phyloP scores from a whole-genome alignment of 2,888 invertebrate genomes.

The Arenicola marina region DNA sequence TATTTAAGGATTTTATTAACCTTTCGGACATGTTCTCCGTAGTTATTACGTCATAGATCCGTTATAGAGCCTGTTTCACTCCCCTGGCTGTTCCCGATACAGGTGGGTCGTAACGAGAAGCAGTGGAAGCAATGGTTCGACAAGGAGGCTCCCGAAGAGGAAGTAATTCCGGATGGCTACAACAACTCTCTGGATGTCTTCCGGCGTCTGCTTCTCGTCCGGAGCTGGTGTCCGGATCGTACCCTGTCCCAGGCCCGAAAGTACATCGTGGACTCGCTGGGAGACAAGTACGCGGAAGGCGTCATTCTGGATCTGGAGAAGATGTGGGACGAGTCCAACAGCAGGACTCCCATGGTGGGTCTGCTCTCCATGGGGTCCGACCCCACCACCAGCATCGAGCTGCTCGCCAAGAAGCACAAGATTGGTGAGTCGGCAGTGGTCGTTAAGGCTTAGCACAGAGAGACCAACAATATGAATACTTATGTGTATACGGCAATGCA shows the following conservation, averaged over 20 bases:
- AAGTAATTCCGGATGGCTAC: conserved; percentile 60
- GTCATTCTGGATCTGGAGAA: conserved; percentile 60
- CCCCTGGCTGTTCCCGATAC: no score
- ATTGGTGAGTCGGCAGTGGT: conserved; percentile 40
- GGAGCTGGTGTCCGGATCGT: conserved; percentile 61
- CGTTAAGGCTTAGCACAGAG: no score
- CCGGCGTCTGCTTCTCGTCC: conserved; percentile 58
- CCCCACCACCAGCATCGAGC: conserved; percentile 59
- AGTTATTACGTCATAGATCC: no score
- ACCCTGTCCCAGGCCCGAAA: conserved; percentile 59
- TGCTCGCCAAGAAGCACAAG: conserved; percentile 58
- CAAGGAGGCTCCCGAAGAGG: conserved; percentile 61
- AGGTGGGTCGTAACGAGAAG: conserved; percentile 45
- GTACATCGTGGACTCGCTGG: conserved; percentile 58
- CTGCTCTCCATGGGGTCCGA: conserved; percentile 61
- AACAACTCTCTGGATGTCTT: conserved; percentile 59
- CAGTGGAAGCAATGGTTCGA: conserved; percentile 62
- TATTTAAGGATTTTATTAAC: no score
- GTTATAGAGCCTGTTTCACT: no score
- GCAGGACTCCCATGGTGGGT: conserved; percentile 57
- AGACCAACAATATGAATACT: no score
- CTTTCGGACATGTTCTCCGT: no score
- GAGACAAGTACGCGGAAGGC: conserved; percentile 55
- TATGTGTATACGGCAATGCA: no score
- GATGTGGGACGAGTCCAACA: conserved; percentile 57